phyloP scores from a whole-genome alignment of 2,797 vertebrate genomes.

The Myotis pilosus region DNA sequence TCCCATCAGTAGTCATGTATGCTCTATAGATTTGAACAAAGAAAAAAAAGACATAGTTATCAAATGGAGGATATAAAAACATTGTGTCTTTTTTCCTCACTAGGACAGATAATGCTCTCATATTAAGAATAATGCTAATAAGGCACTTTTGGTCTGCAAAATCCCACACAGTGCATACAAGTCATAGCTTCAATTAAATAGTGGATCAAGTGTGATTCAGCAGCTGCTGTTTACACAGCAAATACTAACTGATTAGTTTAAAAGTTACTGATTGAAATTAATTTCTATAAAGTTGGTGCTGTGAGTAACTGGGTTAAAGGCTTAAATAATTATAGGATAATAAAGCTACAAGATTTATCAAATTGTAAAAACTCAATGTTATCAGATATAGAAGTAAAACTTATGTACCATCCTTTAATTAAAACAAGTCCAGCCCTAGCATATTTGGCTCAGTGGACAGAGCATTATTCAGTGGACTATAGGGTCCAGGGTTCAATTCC shows the following conservation, averaged over 20 bases:
- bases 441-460: too few species aligned
- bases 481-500: too few species aligned
- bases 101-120: neutral
- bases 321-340: neutral
- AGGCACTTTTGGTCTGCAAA: neutral
- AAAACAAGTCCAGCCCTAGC: neutral
- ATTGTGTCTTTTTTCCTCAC: neutral
- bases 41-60: neutral
- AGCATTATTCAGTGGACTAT: too few species aligned
- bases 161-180: neutral
- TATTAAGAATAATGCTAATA: neutral
- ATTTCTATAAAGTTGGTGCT: neutral
- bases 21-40: neutral
- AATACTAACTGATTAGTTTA: neutral
- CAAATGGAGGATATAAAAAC: neutral
- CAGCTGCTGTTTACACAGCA: neutral
- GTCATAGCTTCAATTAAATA: neutral
- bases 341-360: neutral
- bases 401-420: neutral
- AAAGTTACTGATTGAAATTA: neutral
- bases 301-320: neutral
- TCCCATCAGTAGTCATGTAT: neutral
- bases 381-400: neutral
- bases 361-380: neutral
- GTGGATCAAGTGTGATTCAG: neutral